Evolutionary conservation across 1,140 invertebrate species (phyloP).

Genomic region (Drosophila murphyi): DNA sequence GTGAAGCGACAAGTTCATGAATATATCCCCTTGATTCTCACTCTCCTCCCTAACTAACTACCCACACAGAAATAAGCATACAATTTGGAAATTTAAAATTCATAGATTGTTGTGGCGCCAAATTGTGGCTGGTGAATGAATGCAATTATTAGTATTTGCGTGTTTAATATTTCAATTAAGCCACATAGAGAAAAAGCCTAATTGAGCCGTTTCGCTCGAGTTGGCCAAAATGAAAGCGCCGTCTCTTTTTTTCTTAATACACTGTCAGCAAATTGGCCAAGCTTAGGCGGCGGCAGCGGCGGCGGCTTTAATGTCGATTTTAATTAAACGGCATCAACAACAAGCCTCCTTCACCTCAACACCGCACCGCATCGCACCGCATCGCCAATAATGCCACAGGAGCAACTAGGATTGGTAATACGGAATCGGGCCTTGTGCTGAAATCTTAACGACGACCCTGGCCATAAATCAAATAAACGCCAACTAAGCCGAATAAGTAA

Average conservation of each 20-base stretch:
- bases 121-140: conserved; percentile 20
- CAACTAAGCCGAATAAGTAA: conserved; percentile 70
- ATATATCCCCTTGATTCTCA: too few relatives aligned
- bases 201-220: conserved; percentile 11
- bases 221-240: conserved; percentile 11
- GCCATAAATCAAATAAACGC: conserved; percentile 80
- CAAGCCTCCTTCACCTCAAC: background rate
- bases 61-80: background rate
- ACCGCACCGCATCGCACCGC: background rate
- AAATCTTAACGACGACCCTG: conserved; percentile 72
- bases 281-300: conserved; percentile 59
- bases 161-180: conserved; percentile 60
- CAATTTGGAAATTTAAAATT: conserved; percentile 64
- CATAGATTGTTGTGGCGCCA: conserved; percentile 52
- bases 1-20: background rate
- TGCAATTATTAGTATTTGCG: conserved; percentile 70
- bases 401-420: conserved; percentile 26
- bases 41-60: background rate
- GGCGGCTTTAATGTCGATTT: conserved; percentile 72
- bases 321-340: conserved; percentile 57
- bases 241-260: conserved; percentile 21
- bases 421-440: conserved; percentile 21
- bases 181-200: conserved; percentile 1
- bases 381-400: background rate
- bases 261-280: conserved; percentile 69